Evolutionary conservation across 2,888 invertebrate genomes (phyloP).

Genomic region (Limnephilus auricula): DNA sequence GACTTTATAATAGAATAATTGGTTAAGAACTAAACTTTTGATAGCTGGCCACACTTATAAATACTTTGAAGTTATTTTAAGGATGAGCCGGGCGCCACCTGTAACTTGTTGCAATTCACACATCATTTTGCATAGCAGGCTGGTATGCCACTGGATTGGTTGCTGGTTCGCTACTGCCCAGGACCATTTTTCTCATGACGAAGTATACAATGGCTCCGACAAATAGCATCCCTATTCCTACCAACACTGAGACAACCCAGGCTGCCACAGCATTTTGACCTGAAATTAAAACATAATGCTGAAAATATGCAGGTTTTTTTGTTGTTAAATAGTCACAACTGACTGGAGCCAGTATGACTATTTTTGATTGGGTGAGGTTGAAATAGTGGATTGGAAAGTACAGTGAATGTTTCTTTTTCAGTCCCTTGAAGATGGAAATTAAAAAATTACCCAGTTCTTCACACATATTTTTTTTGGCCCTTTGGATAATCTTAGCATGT

Average conservation of each 20-base stretch:
- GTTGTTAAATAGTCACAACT: too few relatives aligned
- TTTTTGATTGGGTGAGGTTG: too few relatives aligned
- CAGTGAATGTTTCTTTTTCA: too few relatives aligned
- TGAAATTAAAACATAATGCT: constrained; percentile 69
- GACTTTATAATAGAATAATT: neutral
- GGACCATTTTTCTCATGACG: constrained; percentile 82
- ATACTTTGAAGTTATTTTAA: neutral
- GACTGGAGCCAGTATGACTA: too few relatives aligned
- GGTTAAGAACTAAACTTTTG: neutral
- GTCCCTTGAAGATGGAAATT: too few relatives aligned
- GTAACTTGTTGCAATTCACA: constrained; percentile 64
- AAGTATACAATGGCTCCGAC: constrained; percentile 84
- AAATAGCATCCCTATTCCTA: constrained; percentile 83
- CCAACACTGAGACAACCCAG: constrained; percentile 85
- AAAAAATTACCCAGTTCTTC: too few relatives aligned
- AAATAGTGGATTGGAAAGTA: too few relatives aligned
- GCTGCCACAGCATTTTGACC: constrained; percentile 85
- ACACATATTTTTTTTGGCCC: too few relatives aligned
- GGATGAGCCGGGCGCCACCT: too few relatives aligned
- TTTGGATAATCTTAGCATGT: too few relatives aligned
- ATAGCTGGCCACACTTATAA: neutral
- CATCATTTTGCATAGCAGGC: constrained; percentile 78
- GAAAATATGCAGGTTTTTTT: constrained; percentile 7
- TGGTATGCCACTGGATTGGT: constrained; percentile 73
- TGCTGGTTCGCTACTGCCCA: constrained; percentile 72